Conservation (phyloP, 64 coral and sea anemone genomes). For the Cladopsammia gracilis region DNA sequence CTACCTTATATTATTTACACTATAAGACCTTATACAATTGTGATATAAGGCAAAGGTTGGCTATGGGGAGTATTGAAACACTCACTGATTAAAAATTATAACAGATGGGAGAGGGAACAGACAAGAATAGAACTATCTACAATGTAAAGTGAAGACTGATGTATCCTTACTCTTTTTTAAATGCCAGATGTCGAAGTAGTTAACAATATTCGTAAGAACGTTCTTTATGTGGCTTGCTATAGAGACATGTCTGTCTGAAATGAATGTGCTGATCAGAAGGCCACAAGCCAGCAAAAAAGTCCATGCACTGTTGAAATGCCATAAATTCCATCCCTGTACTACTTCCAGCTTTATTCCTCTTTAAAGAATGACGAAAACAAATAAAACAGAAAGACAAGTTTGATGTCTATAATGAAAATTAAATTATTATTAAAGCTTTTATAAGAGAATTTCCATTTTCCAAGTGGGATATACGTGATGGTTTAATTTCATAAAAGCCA, state of each 20-base stretch:
- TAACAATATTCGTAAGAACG: background rate
- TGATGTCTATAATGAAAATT: too few species aligned
- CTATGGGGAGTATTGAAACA: too few species aligned
- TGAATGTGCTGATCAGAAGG: constrained; percentile 27
- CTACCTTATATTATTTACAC: too few species aligned
- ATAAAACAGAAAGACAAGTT: too few species aligned
- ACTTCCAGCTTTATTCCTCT: constrained; percentile 43
- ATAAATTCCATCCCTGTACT: constrained; percentile 47
- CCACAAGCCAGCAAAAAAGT: constrained; percentile 28
- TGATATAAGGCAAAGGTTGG: too few species aligned
- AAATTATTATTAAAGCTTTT: too few species aligned
- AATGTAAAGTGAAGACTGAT: background rate
- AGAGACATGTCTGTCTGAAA: constrained; percentile 31
- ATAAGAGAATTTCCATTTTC: too few species aligned
- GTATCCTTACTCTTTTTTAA: constrained; percentile 35
- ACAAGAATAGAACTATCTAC: background rate
- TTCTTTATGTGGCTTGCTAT: constrained; percentile 43
- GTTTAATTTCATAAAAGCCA: too few species aligned
- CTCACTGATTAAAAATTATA: too few species aligned
- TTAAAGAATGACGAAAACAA: background rate
- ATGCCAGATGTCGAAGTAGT: constrained; percentile 58
- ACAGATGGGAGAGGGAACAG: too few species aligned
- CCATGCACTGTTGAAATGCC: constrained; percentile 35
- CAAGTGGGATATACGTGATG: too few species aligned
- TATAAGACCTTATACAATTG: too few species aligned